These are phyloP conservation scores for Drosophila atripex DNA, from an alignment of 2,888 invertebrate species.

Conservation along the genomic window DNA sequence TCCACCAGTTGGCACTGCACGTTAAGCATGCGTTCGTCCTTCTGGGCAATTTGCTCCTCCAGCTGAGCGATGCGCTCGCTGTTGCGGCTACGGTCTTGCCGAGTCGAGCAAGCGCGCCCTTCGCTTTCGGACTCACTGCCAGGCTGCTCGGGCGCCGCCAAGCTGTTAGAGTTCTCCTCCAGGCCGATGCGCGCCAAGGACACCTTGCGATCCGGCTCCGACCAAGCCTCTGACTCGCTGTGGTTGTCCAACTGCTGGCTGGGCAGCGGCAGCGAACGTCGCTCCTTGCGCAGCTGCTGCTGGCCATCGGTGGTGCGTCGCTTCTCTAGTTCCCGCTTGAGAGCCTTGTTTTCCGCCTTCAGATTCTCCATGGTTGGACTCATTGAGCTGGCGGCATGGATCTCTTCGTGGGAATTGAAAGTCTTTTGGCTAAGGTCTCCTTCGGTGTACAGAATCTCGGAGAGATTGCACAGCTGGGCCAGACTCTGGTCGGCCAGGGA, in stretches of 20 bases:
- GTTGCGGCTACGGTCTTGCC: slow-evolving; percentile 68
- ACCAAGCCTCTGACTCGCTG: slow-evolving; percentile 93
- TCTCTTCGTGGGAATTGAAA: slow-evolving; percentile 79
- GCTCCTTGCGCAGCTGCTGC: slow-evolving; percentile 74
- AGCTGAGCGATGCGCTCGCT: slow-evolving; percentile 84
- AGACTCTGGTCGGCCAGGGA: slow-evolving; percentile 85
- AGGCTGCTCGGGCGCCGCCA: slow-evolving; percentile 42
- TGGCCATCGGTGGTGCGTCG: slow-evolving; percentile 63
- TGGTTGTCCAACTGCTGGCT: slow-evolving; percentile 72
- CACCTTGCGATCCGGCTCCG: slow-evolving; percentile 93
- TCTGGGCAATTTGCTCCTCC: slow-evolving; percentile 83
- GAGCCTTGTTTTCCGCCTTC: slow-evolving; percentile 76
- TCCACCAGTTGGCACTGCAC: slow-evolving; percentile 82
- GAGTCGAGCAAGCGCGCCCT: slow-evolving; percentile 56
- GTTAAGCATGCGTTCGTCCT: slow-evolving; percentile 84
- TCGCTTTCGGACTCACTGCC: slow-evolving; percentile 82
- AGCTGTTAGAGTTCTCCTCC: slow-evolving; percentile 82
- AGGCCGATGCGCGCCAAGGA: slow-evolving; percentile 92
- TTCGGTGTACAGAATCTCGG: slow-evolving; percentile 82
- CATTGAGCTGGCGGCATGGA: slow-evolving; percentile 41
- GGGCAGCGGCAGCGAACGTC: slow-evolving; percentile 79
- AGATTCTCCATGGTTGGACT: slow-evolving; percentile 62
- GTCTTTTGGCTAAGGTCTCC: slow-evolving; percentile 66
- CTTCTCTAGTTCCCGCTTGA: slow-evolving; percentile 76
- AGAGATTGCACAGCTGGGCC: slow-evolving; percentile 84